phyloP scores from a whole-genome alignment of 2,797 vertebrate genomes.

The Anguilla anguilla region DNA sequence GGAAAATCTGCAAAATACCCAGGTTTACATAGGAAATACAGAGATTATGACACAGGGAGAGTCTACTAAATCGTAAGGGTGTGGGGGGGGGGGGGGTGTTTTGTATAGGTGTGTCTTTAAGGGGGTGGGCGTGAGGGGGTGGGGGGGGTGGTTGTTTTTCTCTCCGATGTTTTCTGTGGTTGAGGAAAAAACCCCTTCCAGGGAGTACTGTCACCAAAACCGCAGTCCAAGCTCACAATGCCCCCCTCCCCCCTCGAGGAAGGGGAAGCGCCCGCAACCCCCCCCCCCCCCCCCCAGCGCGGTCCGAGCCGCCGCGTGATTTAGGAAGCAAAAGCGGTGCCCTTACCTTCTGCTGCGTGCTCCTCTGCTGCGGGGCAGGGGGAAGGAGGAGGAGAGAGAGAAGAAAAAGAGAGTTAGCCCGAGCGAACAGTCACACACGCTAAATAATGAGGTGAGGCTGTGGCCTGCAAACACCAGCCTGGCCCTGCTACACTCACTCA shows the following conservation, averaged over 20 bases:
- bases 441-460: not conserved
- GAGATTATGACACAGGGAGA: conserved; percentile 48
- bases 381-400: not conserved
- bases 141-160: conserved; percentile 42
- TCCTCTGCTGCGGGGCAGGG: conserved; percentile 65
- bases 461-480: not conserved
- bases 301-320: conserved; percentile 45
- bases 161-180: conserved; percentile 30
- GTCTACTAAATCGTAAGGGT: not conserved
- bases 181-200: conserved; percentile 65
- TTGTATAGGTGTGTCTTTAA: not conserved
- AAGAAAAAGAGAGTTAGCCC: not conserved
- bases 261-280: conserved; percentile 50
- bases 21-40: conserved; percentile 25
- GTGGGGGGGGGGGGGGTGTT: conserved; percentile 31
- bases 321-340: conserved; percentile 47
- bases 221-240: conserved; percentile 81
- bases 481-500: not conserved
- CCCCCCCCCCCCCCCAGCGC: conserved; percentile 43
- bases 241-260: conserved; percentile 54
- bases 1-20: conserved; percentile 16
- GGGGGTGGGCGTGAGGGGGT: conserved; percentile 34
- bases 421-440: not conserved
- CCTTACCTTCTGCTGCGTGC: conserved; percentile 78
- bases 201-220: conserved; percentile 68